Conservation (phyloP, 2,797 vertebrate species). For the Hydrocynus forskahlii region DNA sequence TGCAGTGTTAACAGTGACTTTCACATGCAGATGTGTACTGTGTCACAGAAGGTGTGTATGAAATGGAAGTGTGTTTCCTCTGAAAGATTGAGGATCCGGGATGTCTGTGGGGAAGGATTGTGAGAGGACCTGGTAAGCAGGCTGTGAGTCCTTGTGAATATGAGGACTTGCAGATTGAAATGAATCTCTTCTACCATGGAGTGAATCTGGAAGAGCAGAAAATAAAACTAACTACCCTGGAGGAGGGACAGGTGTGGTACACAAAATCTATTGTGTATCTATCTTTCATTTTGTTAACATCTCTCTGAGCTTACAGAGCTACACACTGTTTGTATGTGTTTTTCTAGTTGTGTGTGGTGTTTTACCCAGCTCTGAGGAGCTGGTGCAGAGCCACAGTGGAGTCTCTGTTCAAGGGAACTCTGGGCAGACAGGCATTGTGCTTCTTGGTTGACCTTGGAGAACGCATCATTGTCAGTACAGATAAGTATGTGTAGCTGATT, state of each 20-base stretch:
- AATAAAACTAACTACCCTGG: conserved; percentile 60
- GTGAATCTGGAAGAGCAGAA: conserved; percentile 58
- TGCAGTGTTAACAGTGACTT: too few relatives aligned
- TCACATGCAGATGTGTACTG: not conserved
- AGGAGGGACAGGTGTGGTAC: conserved; percentile 69
- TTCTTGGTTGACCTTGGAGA: conserved; percentile 77
- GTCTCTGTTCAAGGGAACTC: conserved; percentile 58
- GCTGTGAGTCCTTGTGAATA: conserved; percentile 55
- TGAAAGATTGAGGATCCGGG: conserved; percentile 74
- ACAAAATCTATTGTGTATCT: not conserved
- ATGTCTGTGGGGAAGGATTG: conserved; percentile 72
- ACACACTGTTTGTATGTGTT: not conserved
- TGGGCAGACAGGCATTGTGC: conserved; percentile 63
- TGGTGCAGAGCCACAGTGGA: conserved; percentile 79
- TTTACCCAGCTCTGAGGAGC: conserved; percentile 64
- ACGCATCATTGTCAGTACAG: conserved; percentile 60
- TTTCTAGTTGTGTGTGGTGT: conserved; percentile 74
- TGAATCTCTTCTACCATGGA: conserved; percentile 75
- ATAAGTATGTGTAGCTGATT: conserved; percentile 62
- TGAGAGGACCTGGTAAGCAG: conserved; percentile 19
- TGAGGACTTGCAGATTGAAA: conserved; percentile 63
- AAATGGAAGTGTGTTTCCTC: not conserved
- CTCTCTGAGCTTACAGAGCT: not conserved
- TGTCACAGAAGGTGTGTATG: not conserved
- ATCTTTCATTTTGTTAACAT: too few relatives aligned